Evolutionary conservation across 2,797 vertebrate species (phyloP).

Genomic region (Sebastes itinus): DNA sequence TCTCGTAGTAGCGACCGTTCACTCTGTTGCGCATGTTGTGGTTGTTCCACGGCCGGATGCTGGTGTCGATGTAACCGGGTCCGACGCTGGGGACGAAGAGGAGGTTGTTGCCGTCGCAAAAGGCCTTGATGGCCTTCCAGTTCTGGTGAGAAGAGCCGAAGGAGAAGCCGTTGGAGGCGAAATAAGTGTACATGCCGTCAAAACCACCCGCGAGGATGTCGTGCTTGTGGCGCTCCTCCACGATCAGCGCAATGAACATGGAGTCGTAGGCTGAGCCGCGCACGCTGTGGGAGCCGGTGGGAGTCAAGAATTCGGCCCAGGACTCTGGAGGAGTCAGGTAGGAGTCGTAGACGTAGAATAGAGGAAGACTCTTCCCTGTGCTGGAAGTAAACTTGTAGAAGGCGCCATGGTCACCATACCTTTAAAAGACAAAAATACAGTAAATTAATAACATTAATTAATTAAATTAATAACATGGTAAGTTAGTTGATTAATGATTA

Average conservation of each 20-base stretch:
- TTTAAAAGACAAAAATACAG: slow-evolving; percentile 38
- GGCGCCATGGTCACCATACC: slow-evolving; percentile 89
- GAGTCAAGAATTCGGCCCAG: slow-evolving; percentile 88
- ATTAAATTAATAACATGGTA: not conserved
- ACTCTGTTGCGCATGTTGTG: slow-evolving; percentile 91
- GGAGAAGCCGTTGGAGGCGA: slow-evolving; percentile 92
- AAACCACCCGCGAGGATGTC: slow-evolving; percentile 88
- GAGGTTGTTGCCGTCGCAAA: slow-evolving; percentile 89
- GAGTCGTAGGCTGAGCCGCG: slow-evolving; percentile 87
- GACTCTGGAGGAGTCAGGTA: slow-evolving; percentile 88
- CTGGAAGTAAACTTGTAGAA: slow-evolving; percentile 88
- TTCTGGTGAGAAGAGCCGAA: slow-evolving; percentile 93
- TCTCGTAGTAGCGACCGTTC: slow-evolving; percentile 92
- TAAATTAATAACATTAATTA: not conserved
- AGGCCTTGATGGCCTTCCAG: slow-evolving; percentile 89
- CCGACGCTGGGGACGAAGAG: slow-evolving; percentile 92
- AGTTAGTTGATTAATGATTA: not conserved
- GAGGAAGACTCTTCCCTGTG: slow-evolving; percentile 86
- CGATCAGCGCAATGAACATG: slow-evolving; percentile 87
- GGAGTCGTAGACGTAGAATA: slow-evolving; percentile 93
- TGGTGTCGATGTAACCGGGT: slow-evolving; percentile 90
- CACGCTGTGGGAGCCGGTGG: slow-evolving; percentile 85
- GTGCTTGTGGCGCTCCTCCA: slow-evolving; percentile 90
- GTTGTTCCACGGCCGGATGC: slow-evolving; percentile 93
- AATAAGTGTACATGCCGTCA: slow-evolving; percentile 92